Evolutionary conservation across 2,113 vertebrate genomes (phyloP).

Genomic region (Megaceryle torquata): DNA sequence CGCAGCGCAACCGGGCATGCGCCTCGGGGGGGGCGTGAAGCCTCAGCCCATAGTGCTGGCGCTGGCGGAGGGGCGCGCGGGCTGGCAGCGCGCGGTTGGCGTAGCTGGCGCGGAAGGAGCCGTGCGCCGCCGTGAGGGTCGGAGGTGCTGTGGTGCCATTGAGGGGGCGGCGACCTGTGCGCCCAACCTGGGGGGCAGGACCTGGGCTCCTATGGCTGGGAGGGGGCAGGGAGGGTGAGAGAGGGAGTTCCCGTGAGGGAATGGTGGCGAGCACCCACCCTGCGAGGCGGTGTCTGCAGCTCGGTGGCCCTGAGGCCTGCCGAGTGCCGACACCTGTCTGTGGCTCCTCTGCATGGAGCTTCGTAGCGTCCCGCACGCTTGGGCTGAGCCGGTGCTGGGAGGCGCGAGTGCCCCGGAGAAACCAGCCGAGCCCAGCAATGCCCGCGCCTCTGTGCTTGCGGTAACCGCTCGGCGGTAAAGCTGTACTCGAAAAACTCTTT

Average conservation of each 20-base stretch:
- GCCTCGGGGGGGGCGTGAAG: neutral
- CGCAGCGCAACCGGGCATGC: neutral
- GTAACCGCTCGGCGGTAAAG: neutral
- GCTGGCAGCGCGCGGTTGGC: rapidly evolving
- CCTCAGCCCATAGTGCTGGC: neutral
- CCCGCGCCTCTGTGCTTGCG: rapidly evolving
- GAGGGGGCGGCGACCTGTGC: rapidly evolving
- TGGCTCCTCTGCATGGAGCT: neutral
- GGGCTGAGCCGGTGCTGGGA: neutral
- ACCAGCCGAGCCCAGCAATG: neutral
- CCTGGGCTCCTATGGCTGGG: neutral
- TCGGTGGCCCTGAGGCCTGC: too few relatives aligned
- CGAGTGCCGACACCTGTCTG: neutral
- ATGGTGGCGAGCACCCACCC: rapidly evolving
- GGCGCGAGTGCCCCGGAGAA: neutral
- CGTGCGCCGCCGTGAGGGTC: too few relatives aligned
- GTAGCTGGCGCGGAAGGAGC: neutral
- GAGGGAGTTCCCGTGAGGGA: neutral
- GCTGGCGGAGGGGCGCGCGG: neutral
- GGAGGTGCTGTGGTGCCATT: too few relatives aligned
- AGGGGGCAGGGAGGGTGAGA: too few relatives aligned
- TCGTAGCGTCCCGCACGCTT: neutral
- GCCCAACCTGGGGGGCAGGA: too few relatives aligned
- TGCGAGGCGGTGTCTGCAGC: rapidly evolving
- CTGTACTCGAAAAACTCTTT: neutral